phyloP scores from a whole-genome alignment of 1,140 invertebrate species.

The Dryas iulia region DNA sequence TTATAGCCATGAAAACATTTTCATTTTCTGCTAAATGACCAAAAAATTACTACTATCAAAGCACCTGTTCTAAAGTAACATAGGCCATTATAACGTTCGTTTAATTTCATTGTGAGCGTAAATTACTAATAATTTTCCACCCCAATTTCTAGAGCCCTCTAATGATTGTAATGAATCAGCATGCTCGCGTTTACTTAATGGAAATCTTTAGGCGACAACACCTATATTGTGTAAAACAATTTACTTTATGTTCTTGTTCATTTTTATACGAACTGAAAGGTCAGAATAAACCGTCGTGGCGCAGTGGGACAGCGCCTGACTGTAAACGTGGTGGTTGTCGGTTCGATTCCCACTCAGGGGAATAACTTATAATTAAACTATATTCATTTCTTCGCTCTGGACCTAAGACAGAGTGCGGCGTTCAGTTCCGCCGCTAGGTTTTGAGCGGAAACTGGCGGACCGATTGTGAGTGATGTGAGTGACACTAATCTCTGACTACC shows the following conservation, averaged over 20 bases:
- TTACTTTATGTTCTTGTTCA: not conserved
- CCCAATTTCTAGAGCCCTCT: slow-evolving; percentile 35
- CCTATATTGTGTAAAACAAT: not conserved
- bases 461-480: no score
- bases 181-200: not conserved
- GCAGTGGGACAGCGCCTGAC: no score
- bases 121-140: slow-evolving; percentile 24
- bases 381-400: no score
- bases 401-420: no score
- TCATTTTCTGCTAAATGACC: no score
- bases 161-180: slow-evolving; percentile 49
- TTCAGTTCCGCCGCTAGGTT: no score
- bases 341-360: no score
- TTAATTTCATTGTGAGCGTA: slow-evolving; percentile 19
- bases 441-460: no score
- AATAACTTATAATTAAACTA: no score
- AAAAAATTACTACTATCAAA: not conserved
- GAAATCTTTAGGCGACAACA: not conserved
- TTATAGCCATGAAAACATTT: not conserved
- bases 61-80: slow-evolving; percentile 5
- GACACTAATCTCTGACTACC: no score
- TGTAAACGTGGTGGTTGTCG: no score
- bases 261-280: not conserved
- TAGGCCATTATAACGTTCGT: slow-evolving; percentile 8
- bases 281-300: no score